Evolutionary conservation across 2,797 vertebrate species (phyloP).

Genomic region (Miichthys miiuy): DNA sequence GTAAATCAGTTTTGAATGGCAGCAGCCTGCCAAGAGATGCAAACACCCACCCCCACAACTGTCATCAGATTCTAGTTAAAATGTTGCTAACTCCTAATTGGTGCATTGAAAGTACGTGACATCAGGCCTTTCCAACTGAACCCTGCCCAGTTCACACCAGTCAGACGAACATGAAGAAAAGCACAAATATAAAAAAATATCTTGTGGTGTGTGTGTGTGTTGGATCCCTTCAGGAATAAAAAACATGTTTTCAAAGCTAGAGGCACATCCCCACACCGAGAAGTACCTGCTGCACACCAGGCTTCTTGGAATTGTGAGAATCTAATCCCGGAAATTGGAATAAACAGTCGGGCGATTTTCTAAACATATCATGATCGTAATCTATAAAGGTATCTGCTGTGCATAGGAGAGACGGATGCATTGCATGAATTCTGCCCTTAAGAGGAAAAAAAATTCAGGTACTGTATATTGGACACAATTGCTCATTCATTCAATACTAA

Average conservation of each 20-base stretch:
- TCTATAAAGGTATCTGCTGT: slow-evolving; percentile 6
- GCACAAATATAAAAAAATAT: not conserved
- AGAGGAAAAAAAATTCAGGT: not conserved
- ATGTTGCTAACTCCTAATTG: not conserved
- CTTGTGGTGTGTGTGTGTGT: too few relatives aligned
- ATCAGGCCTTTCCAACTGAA: not conserved
- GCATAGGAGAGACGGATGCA: slow-evolving; percentile 13
- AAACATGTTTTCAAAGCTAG: not conserved
- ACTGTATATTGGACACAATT: not conserved
- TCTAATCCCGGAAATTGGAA: slow-evolving; percentile 28
- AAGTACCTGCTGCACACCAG: slow-evolving; percentile 1
- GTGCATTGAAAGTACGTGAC: not conserved
- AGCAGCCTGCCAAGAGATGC: not conserved
- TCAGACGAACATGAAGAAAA: not conserved
- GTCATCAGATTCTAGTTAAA: not conserved
- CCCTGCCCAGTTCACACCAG: not conserved
- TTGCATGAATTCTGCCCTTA: slow-evolving; percentile 18
- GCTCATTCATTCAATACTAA: slow-evolving; percentile 35
- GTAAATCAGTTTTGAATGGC: not conserved
- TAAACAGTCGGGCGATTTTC: slow-evolving; percentile 11
- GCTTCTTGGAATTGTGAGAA: slow-evolving; percentile 31
- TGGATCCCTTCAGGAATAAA: not conserved
- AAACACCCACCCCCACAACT: not conserved
- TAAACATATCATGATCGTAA: slow-evolving; percentile 4
- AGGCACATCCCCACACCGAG: not conserved